A percentile compares a stretch with the other conserved stretches of the same genome.
These are phyloP conservation scores for Paraescarpia echinospica DNA, from an alignment of 1,140 invertebrate genomes.

Conservation along the genomic window DNA sequence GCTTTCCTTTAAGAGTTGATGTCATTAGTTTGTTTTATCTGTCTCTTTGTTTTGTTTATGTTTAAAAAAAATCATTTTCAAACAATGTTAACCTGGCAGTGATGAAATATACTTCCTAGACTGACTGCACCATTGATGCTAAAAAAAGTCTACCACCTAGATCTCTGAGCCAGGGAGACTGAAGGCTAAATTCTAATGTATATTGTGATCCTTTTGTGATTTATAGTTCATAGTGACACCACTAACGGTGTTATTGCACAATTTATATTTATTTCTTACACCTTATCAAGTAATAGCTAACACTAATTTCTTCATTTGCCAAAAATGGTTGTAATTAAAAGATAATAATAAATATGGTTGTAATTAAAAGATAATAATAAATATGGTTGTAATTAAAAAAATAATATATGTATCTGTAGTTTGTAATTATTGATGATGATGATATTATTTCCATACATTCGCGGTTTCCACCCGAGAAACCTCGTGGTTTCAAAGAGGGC, in stretches of 20 bases:
- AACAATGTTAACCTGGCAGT: not conserved
- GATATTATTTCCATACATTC: conserved; percentile 16
- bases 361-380: too few relatives aligned
- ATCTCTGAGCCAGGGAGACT: not conserved
- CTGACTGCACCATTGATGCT: not conserved
- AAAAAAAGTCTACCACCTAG: conserved; percentile 5
- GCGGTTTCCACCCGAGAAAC: conserved; percentile 22
- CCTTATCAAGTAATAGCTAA: too few relatives aligned
- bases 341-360: too few relatives aligned
- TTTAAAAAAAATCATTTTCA: too few relatives aligned
- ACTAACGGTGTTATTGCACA: too few relatives aligned
- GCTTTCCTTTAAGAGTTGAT: not conserved
- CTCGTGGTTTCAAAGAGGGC: not conserved
- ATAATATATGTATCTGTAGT: not conserved
- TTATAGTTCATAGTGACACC: too few relatives aligned
- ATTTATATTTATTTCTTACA: too few relatives aligned
- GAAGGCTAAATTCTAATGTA: too few relatives aligned
- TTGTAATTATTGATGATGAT: conserved; percentile 8
- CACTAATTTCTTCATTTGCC: too few relatives aligned
- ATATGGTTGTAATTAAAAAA: not conserved
- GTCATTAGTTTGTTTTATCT: not conserved
- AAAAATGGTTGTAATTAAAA: too few relatives aligned
- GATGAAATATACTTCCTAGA: not conserved
- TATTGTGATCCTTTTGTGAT: too few relatives aligned
- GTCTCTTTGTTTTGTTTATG: too few relatives aligned